phyloP scores from a whole-genome alignment of 37 sponge, comb jelly and placozoan genomes.

The Spongilla lacustris region DNA sequence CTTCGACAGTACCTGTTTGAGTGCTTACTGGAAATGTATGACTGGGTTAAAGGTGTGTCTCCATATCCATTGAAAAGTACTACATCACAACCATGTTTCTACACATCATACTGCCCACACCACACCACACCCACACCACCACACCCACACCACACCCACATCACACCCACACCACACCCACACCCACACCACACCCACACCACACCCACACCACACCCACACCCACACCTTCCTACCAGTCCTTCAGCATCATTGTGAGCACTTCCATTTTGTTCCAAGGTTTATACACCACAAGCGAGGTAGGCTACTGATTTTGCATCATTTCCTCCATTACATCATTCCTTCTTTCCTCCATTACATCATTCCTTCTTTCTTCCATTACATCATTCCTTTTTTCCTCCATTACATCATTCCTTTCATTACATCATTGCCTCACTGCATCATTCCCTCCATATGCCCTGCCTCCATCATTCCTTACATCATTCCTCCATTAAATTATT shows the following conservation, averaged over 20 bases:
- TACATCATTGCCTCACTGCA: no score
- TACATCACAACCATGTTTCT: neutral
- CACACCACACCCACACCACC: neutral
- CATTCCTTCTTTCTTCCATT: no score
- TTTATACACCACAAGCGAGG: neutral
- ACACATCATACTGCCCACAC: neutral
- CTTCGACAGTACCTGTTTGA: conserved; percentile 70
- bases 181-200: neutral
- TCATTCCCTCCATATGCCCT: no score
- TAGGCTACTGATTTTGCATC: no score
- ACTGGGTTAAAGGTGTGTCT: conserved; percentile 58
- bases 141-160: neutral
- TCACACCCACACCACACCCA: neutral
- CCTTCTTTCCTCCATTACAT: no score
- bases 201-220: neutral
- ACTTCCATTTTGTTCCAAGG: conserved; percentile 34
- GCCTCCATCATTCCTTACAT: no score
- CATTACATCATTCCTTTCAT: no score
- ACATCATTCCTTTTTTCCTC: no score
- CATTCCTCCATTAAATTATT: no score
- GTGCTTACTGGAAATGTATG: conserved; percentile 62
- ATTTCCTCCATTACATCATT: no score
- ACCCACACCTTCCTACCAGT: neutral
- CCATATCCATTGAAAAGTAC: neutral
- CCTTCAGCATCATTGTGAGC: neutral